Evolutionary conservation across 2,888 invertebrate genomes (phyloP), one percentile per base, ranked within the genome.

Genomic region (Calephelis perditalis): DNA sequence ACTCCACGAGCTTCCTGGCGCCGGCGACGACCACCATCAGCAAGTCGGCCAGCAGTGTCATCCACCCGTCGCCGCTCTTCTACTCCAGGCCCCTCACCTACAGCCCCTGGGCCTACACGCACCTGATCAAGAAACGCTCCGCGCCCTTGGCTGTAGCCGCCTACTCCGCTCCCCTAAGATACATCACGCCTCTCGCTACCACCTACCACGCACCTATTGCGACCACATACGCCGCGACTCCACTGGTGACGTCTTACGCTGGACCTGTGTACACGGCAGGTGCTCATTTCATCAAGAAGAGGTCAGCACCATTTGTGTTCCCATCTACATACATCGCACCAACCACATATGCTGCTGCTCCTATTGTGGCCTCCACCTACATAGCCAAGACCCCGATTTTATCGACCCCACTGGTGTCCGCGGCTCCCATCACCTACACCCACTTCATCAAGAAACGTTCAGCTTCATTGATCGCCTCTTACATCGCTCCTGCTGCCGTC

Each of bases 31-130:
- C 86, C 9, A 81, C 79, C 55, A 81, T 85, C 72, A 72, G 81
- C 43, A 75, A 79, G 67, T 79, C 80, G 74, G 82, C 81, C 77
- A 86, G 81, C 79, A 87, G 84, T 68, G 81, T 88, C 76, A 75
- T 88, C 62, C 85, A 87, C 60, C 87, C 87, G 0, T 81, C 84
- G 58, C 84, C 86, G n/a, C 60, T 78, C 52, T 46, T 75, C 62
- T 83, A 82, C 71, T 72, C 76, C 44, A 62, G 78, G 8, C 80
- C 81, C 2, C 65, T 77, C 63, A 70, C 70, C 35, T 82, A 76
- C 71, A 40, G 40, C 40, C 71, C 70, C 6, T 47, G 69, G n/a
- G 64, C 67, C 7, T 83, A 75, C 71, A 43, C 64, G 8, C 71
- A 71, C 45, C 43, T 69, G 57, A 71, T 72, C 64, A 72, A 72